Conservation (phyloP, 2,888 invertebrate genomes). For the Leucania comma region DNA sequence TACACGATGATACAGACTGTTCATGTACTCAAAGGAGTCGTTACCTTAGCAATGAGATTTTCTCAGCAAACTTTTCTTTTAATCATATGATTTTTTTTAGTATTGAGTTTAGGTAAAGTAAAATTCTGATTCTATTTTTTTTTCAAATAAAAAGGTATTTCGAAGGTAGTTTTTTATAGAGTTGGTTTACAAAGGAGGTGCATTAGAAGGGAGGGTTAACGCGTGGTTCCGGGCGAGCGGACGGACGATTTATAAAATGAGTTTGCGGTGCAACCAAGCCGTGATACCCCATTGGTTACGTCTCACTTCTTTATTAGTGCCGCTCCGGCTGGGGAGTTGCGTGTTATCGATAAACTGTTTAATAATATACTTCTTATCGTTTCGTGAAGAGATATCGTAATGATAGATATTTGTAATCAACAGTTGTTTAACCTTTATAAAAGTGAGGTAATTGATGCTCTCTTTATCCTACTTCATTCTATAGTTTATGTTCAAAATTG, state of each 20-base stretch:
- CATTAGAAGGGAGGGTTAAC: slow-evolving; percentile 84
- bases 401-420: slow-evolving; percentile 1
- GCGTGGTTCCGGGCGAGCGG: slow-evolving; percentile 88
- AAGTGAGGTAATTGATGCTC: too few relatives aligned
- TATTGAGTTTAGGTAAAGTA: not conserved
- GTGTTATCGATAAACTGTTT: slow-evolving; percentile 55
- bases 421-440: slow-evolving; percentile 1
- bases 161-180: slow-evolving; percentile 62
- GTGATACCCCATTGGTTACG: slow-evolving; percentile 90
- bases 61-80: too few relatives aligned
- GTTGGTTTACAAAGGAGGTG: slow-evolving; percentile 74
- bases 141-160: slow-evolving; percentile 40
- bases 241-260: slow-evolving; percentile 90
- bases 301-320: slow-evolving; percentile 88
- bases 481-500: not conserved
- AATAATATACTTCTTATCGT: slow-evolving; percentile 9
- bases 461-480: not conserved
- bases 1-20: too few relatives aligned
- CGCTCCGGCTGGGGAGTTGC: slow-evolving; percentile 43
- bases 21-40: too few relatives aligned
- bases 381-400: slow-evolving; percentile 16
- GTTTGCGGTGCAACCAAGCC: slow-evolving; percentile 90
- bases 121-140: slow-evolving; percentile 6
- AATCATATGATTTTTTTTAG: too few relatives aligned
- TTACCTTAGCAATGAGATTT: too few relatives aligned